Conservation (phyloP, 1,140 invertebrate genomes). For the Zaprionus ornatus region DNA sequence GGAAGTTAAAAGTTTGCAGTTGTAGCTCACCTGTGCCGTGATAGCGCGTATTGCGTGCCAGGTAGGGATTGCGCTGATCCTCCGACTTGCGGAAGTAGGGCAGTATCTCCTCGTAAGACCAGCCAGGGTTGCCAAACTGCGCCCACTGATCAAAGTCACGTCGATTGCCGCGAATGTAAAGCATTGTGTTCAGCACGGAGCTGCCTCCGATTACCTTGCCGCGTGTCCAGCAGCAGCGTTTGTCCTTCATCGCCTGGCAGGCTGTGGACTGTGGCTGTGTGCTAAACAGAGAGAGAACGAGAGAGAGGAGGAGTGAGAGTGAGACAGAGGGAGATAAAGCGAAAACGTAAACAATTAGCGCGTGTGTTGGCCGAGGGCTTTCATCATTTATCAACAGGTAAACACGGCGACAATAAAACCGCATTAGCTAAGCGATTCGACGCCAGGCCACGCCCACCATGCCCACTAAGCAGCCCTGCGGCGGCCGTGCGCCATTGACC, state of each 20-base stretch:
- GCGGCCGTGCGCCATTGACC: slow-evolving; percentile 37
- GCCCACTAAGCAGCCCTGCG: background rate
- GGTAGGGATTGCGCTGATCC: slow-evolving; percentile 92
- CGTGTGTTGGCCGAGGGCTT: slow-evolving; percentile 40
- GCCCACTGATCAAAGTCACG: slow-evolving; percentile 96
- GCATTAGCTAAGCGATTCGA: slow-evolving; percentile 49
- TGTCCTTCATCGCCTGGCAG: slow-evolving; percentile 92
- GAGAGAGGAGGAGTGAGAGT: background rate
- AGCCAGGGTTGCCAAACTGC: slow-evolving; percentile 92
- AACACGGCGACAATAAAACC: slow-evolving; percentile 65
- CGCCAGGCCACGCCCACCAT: slow-evolving; percentile 50
- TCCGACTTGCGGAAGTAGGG: slow-evolving; percentile 95
- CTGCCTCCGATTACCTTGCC: slow-evolving; percentile 95
- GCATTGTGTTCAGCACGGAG: slow-evolving; percentile 94
- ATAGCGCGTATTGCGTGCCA: slow-evolving; percentile 88
- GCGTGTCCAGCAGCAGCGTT: slow-evolving; percentile 92
- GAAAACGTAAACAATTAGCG: slow-evolving; percentile 56
- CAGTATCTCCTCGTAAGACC: slow-evolving; percentile 94
- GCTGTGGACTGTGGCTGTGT: slow-evolving; percentile 93
- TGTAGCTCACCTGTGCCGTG: slow-evolving; percentile 86
- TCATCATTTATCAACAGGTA: slow-evolving; percentile 42
- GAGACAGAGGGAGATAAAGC: slow-evolving; percentile 2
- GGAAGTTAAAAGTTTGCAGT: background rate
- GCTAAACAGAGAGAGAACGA: slow-evolving; percentile 72
- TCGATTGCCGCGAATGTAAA: slow-evolving; percentile 95